Conservation (phyloP, 1,140 invertebrate species). For the Anthonomus grandis region DNA sequence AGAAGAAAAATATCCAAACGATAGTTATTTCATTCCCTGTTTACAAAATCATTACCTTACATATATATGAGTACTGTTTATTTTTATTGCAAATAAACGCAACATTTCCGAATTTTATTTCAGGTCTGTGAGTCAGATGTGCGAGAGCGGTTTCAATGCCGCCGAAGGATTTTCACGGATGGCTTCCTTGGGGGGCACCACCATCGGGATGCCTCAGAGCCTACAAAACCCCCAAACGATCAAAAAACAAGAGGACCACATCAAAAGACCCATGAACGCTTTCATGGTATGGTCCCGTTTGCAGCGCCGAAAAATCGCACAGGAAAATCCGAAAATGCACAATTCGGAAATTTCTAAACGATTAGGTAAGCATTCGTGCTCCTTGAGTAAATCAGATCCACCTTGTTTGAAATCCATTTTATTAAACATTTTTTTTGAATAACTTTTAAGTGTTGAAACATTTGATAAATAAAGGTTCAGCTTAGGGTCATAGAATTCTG, state of each 20-base stretch:
- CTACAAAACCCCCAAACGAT: conserved; percentile 34
- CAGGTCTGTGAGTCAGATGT: conserved; percentile 46
- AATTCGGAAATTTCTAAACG: conserved; percentile 96
- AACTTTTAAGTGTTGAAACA: no score
- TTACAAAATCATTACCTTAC: no score
- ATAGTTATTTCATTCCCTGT: no score
- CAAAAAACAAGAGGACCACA: conserved; percentile 65
- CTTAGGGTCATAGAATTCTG: no score
- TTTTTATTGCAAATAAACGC: no score
- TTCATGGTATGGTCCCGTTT: conserved; percentile 87
- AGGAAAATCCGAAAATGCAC: conserved; percentile 98
- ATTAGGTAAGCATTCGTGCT: conserved; percentile 82
- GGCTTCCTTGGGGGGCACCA: conserved; percentile 45
- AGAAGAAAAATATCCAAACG: no score
- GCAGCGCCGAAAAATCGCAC: conserved; percentile 87
- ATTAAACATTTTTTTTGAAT: no score
- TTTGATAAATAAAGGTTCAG: no score
- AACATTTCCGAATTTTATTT: no score
- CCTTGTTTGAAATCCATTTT: no score
- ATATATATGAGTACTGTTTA: no score
- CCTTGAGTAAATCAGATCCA: no score
- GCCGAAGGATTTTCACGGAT: conserved; percentile 48
- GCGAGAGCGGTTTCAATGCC: conserved; percentile 46
- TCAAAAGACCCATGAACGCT: conserved; percentile 85
- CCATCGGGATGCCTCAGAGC: conserved; percentile 42